These are phyloP conservation scores for Cochlearius cochlearius DNA, from an alignment of 2,113 vertebrate genomes.

Conservation along the genomic window DNA sequence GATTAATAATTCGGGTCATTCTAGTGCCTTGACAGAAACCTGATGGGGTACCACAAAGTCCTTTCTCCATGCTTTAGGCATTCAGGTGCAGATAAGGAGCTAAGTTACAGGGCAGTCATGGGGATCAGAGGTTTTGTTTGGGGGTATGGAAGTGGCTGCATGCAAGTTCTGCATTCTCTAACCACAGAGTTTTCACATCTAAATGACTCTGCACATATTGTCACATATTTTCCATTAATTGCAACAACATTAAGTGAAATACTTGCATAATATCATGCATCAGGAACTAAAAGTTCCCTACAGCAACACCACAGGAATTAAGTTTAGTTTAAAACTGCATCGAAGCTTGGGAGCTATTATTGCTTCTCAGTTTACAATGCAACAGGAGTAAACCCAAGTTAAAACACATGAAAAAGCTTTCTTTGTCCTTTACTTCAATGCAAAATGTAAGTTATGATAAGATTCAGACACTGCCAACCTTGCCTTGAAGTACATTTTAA, in stretches of 20 bases:
- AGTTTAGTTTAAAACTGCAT: neutral
- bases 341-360: neutral
- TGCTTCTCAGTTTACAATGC: neutral
- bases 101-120: neutral
- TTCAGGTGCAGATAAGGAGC: neutral
- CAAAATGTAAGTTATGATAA: neutral
- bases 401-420: neutral
- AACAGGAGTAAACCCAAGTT: neutral
- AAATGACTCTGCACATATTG: neutral
- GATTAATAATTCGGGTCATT: neutral
- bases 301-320: neutral
- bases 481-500: neutral
- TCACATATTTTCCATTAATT: slow-evolving; percentile 35
- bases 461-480: neutral
- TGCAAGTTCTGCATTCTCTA: neutral
- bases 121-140: neutral
- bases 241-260: slow-evolving; percentile 6
- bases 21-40: neutral
- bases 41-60: neutral
- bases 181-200: neutral
- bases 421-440: neutral
- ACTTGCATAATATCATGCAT: neutral
- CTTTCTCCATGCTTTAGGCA: neutral
- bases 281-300: neutral
- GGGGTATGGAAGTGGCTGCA: neutral